Evolutionary conservation across 2,113 vertebrate species (phyloP).

Genomic region (Alexandromys fortis): DNA sequence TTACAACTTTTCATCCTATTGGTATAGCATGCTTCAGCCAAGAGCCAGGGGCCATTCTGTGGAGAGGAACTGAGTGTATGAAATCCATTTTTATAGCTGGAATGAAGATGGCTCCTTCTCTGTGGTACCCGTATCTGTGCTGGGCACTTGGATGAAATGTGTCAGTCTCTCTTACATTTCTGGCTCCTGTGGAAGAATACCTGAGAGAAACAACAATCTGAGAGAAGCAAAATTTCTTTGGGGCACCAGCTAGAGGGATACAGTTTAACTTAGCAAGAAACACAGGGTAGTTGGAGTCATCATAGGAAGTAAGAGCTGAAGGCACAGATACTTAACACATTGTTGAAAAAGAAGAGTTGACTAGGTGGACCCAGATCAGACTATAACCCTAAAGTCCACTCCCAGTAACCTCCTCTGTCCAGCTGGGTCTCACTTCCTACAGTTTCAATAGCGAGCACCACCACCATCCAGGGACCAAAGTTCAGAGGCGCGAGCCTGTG

Average conservation of each 20-base stretch:
- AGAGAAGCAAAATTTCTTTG: neutral
- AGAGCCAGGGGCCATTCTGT: neutral
- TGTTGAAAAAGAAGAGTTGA: neutral
- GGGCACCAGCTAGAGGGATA: neutral
- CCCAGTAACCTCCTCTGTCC: neutral
- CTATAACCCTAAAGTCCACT: neutral
- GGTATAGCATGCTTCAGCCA: neutral
- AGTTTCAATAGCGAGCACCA: neutral
- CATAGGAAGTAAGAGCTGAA: neutral
- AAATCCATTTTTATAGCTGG: slow-evolving; percentile 13
- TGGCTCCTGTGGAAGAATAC: neutral
- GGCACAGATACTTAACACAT: neutral
- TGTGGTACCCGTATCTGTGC: neutral
- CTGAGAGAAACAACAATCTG: neutral
- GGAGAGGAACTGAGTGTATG: neutral
- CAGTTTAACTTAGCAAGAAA: neutral
- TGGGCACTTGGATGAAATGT: neutral
- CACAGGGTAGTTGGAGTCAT: neutral
- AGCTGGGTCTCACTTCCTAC: neutral
- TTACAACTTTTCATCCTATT: neutral
- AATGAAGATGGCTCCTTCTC: neutral
- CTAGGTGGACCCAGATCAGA: neutral
- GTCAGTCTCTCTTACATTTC: neutral
- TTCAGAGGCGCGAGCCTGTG: neutral
- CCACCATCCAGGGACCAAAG: neutral